Base-by-base conservation (phyloP, 2,113 vertebrate genomes). In the Accipiter cooperii region DNA sequence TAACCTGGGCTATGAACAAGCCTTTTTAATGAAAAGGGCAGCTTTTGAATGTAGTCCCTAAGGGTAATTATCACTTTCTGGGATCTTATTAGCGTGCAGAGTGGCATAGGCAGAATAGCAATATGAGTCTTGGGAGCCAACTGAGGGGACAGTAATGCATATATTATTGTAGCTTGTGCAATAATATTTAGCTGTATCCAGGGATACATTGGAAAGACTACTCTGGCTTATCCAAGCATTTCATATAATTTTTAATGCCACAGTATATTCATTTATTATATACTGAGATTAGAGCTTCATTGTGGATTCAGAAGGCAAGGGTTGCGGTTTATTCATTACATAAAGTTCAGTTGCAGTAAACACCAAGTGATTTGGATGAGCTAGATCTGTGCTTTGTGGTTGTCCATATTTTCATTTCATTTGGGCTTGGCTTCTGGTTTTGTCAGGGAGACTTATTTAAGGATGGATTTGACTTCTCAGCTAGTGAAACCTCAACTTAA, bases 51-150 rank as follows among this genome's bases (percentile, higher is more conserved):
- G 10, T 54, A 47, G 46, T 44, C 74, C 65, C 75, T 34, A 44
- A 77, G 66, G 73, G 19, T 90, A 74, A 89, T 95, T 87, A 82
- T 55, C 0, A 87, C 86, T 95, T 97, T 85, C 75, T 79, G 64
- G 44, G 9, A 80, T 87, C 91, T 69, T 44, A 90, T 92, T 96
- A 94, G 88, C 64, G 89, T 95, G 86, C 65, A 44, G 70, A 94
- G 69, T 87, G 33, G 68, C 54, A 69, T 18, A 79, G 51, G 17
- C 49, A 12, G 81, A 93, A 79, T 77, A 71, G 79, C 54, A 76
- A 4, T 87, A 51, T 84, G 66, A 93, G 61, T 83, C 49, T 75
- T 6, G 10, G 80, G 71, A 92, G 66, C 33, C 64, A 87, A 29
- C 38, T 44, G 46, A 85, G 66, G 83, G 80, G 69, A 89, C 47